Base-by-base conservation (phyloP, 1,140 invertebrate genomes). In the Stegodyphus dumicola region DNA sequence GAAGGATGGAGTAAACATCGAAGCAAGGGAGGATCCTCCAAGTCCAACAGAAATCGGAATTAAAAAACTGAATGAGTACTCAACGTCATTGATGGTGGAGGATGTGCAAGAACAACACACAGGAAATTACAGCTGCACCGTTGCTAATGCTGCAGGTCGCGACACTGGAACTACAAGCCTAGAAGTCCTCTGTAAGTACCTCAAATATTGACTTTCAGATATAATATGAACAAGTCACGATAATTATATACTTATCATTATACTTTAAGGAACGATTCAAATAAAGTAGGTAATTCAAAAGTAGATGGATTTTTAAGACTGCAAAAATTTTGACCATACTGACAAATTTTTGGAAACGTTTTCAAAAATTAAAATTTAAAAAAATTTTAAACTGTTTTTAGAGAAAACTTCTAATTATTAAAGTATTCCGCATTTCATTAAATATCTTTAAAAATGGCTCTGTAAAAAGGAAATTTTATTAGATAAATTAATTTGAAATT, bases 51-150 rank as follows among this genome's bases (percentile, higher is more conserved):
- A 77, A n/a, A 77, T 90, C 53, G 85, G 84, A 7, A 89, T 91
- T 60, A 89, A 89, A 87, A 90, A 91, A 87, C 10, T 90, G 11
- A 89, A 89, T 48, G 79, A 91, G 73, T 91, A 91, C 88, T 92
- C 93, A 60, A 95, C 94, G 88, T 93, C 94, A 69, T 91, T 96
- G 86, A 94, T 93, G 80, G 95, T 96, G 88, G 74, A 74, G n/a
- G 54, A 77, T 52, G 81, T 88, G 3, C 79, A 78, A 53, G 83
- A 77, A 11, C 69, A 87, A 33, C 87, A 89, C 69, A 86, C 76
- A 7, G 89, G 88, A 17, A 85, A 87, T 73, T 89, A 88, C 85
- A 88, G 79, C 49, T 89, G 89, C 67, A 87, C 86, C 6, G 89
- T 88, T n/a, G 48, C 80, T 49, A 89, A 89, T 66, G 60, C 76